Conservation (phyloP, 53 echinoderm and acorn worm species). For the Crossaster papposus region DNA sequence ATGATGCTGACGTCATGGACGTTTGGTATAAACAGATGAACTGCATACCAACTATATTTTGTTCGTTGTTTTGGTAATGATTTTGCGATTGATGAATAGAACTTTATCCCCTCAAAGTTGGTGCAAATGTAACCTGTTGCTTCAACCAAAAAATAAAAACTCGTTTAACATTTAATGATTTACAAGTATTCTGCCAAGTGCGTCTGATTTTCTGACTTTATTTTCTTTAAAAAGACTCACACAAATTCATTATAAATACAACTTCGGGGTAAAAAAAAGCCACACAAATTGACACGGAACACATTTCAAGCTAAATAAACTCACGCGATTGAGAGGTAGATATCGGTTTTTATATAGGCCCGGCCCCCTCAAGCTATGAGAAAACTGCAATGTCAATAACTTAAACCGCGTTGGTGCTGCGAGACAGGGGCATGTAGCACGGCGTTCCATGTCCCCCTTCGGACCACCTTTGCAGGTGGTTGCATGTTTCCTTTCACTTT, state of each 20-base stretch:
- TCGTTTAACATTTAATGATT: neutral
- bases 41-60: too few species aligned
- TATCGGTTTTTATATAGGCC: neutral
- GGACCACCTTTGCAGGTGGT: constrained; percentile 47
- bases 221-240: neutral
- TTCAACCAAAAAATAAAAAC: neutral
- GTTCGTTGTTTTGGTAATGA: too few species aligned
- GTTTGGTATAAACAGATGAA: too few species aligned
- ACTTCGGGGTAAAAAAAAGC: neutral
- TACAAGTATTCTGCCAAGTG: neutral
- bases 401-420: neutral
- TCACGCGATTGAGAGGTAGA: neutral
- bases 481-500: constrained; percentile 8
- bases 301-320: constrained; percentile 37
- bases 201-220: neutral
- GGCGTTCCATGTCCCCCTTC: neutral
- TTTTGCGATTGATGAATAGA: too few species aligned
- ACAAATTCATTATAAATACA: neutral
- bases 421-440: constrained; percentile 17
- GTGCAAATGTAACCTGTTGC: too few species aligned
- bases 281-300: constrained; percentile 10
- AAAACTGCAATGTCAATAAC: constrained; percentile 48
- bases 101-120: too few species aligned
- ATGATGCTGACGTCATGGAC: too few species aligned
- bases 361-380: neutral